These are phyloP conservation scores for Enteromius radiatus DNA, from an alignment of 2,797 vertebrate species.

Conservation along the genomic window DNA sequence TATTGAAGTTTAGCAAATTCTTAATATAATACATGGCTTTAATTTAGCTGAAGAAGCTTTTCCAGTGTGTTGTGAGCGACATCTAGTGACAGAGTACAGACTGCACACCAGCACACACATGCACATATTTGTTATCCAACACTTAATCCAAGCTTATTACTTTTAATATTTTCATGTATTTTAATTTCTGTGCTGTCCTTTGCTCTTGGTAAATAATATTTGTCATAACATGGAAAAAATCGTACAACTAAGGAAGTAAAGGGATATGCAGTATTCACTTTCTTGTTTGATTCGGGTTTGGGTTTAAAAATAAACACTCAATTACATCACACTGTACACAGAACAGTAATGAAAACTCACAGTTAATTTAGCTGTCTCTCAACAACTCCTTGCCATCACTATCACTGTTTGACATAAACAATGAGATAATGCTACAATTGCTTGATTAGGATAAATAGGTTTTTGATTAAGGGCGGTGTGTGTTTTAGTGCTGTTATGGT, in stretches of 20 bases:
- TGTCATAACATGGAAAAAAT: not conserved
- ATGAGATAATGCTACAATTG: conserved; percentile 52
- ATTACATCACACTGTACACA: not conserved
- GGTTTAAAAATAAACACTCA: conserved; percentile 6
- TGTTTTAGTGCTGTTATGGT: conserved; percentile 61
- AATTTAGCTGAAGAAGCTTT: not conserved
- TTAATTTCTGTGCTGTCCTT: not conserved
- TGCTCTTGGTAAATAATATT: not conserved
- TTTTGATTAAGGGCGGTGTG: conserved; percentile 72
- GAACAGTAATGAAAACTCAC: conserved; percentile 9
- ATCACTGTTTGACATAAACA: conserved; percentile 65
- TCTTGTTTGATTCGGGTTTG: conserved; percentile 13
- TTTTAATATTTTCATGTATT: not conserved
- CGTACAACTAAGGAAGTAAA: not conserved
- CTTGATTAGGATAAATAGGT: conserved; percentile 78
- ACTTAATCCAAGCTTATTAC: not conserved
- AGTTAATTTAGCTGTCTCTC: conserved; percentile 15
- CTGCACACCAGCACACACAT: not conserved
- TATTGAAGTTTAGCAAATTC: not conserved
- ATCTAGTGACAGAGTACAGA: conserved; percentile 49
- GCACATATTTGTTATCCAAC: not conserved
- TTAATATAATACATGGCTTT: not conserved
- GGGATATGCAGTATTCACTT: not conserved
- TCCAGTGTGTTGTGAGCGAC: conserved; percentile 41
- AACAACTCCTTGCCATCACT: conserved; percentile 48